Base-by-base conservation (phyloP, 2,888 invertebrate genomes). In the Ecdyonurus torrentis region DNA sequence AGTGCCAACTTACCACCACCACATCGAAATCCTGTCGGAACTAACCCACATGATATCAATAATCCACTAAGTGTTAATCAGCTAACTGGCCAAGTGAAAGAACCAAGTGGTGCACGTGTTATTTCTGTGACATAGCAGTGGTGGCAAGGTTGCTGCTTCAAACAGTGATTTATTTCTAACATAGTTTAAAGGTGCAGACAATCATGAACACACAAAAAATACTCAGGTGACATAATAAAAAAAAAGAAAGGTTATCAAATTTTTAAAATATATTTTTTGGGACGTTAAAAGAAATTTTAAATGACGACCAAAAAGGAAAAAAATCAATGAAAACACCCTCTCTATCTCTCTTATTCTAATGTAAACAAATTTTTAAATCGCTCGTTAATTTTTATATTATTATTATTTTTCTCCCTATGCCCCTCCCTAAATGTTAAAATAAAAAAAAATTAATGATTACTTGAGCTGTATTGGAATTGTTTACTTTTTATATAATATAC, bases 51-150 rank as follows among this genome's bases (percentile, higher is more conserved):
- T 69, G 92, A 93, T 78, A 86, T 89, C 68, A 93, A 93, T 78
- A 92, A 93, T 79, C 93, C 93, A 64, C 79, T 93, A 58, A 91
- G 90, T 75, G 91, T 93, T 64, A 91, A 91, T 71, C 91, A 92
- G 77, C 79, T 93, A 69, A 91, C 91, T 65, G 89, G 89, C 69
- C 86, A 87, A 74, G 55, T 55, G 55, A 55, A 55, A 55, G 55
- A 55, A 68, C 5, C 55, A 22, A 55, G 55, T 55, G 55, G 55
- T 55, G 55, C 55, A 7, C 55, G 55, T 55, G 55, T 22, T 22
- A 55, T 55, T 55, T 55, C 55, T 5, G 55, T 55, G 55, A 55
- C 55, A 22, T 55, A 22, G 22, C 55, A 22, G 10, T 15, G 15
- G 37, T 37, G 37, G 37, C 37, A 37, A 37, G 5, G 37, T 37